Conservation (phyloP, 2,113 vertebrate species). For the Antennarius striatus region DNA sequence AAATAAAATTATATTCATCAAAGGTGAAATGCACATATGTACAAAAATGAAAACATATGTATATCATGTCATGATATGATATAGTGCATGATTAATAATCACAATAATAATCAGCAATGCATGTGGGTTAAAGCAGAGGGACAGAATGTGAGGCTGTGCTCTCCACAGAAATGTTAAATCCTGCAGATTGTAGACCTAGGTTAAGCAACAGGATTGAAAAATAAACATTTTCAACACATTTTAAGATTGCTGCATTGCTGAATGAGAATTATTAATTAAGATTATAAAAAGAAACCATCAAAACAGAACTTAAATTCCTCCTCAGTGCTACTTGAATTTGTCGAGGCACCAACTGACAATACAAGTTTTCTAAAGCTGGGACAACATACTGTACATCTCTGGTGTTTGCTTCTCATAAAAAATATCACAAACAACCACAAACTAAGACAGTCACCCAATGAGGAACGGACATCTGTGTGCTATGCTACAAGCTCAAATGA, state of each 20-base stretch:
- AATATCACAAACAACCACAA: slow-evolving; percentile 7
- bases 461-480: slow-evolving; percentile 19
- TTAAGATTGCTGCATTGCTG: neutral
- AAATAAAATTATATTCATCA: neutral
- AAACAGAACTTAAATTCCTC: neutral
- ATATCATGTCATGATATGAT: neutral
- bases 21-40: neutral
- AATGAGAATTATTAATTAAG: neutral
- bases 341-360: slow-evolving; percentile 33
- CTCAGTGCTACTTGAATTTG: slow-evolving; percentile 39
- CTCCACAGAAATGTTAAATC: slow-evolving; percentile 3
- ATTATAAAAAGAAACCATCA: neutral
- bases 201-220: neutral
- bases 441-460: slow-evolving; percentile 15
- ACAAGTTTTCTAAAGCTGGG: slow-evolving; percentile 14
- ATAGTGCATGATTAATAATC: too few species aligned
- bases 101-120: too few species aligned
- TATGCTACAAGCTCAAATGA: slow-evolving; percentile 48
- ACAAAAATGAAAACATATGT: neutral
- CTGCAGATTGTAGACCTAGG: neutral
- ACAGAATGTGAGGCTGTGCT: neutral
- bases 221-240: neutral
- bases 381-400: slow-evolving; percentile 31
- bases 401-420: slow-evolving; percentile 31
- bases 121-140: too few species aligned